Base-by-base conservation (phyloP, 1,140 invertebrate species). In the Procambarus virginalis region DNA sequence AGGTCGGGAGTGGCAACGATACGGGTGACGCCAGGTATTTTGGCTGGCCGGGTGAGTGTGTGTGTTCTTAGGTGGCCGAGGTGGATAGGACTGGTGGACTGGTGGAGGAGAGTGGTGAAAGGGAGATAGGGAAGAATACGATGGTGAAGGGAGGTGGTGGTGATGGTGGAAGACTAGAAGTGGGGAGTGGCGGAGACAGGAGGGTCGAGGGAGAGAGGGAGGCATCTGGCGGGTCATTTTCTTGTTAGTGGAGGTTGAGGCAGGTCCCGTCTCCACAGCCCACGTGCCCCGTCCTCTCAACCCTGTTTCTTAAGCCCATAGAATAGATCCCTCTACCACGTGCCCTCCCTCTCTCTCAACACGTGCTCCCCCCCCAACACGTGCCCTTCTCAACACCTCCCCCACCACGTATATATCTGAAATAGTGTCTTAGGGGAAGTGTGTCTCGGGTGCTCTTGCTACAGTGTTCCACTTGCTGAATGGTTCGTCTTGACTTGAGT, bases 161-260 rank as follows among this genome's bases (percentile, higher is more conserved):
- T 46, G 51, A 34, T 45, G 51, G 22, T 22, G 17, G 80, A 2
- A n/a, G 55, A 64, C 20, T 82, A 4, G 10, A 45, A 34, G 22
- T 17, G 75, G 34, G 5, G 22, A 51, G 51, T 60, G 51, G 45
- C 22, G 58, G 51, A 60, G 58, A 64, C 12, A 22, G 58, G 80
- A 60, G 58, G 51, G 70, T n/a, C 9, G 9, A 12, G 34, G 75
- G 22, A 17, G 17, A 5, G 34, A 34, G 34, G 34, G 34, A 34
- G 34, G 34, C 34, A 34, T 34, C 5, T 77, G 75, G 8, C 6
- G 22, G 75, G 46, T 48, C 48, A 78, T 78, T 48, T 49, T 73
- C 68, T 34, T 73, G 68, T 73, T 73, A 78, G 76, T 49, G 46
- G 51, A 10, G 76, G 49, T 45, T 4, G 78, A 80, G 78, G 12